Conservation (phyloP, 1,140 invertebrate genomes). For the Monochamus saltuarius region DNA sequence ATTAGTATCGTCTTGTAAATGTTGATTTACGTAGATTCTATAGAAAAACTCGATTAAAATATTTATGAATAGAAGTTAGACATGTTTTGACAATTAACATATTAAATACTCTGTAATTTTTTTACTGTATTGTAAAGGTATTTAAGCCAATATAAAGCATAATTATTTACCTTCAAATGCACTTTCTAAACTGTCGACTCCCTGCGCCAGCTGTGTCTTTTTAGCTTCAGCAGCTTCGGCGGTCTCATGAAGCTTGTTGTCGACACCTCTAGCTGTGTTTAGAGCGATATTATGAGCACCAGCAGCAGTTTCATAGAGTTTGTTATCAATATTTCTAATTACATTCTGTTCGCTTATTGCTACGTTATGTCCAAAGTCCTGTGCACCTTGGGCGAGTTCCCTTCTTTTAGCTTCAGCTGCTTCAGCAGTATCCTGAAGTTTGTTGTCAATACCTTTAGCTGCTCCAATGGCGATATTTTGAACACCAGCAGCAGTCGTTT, state of each 20-base stretch:
- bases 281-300: constrained; percentile 10
- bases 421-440: constrained; percentile 15
- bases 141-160: too few species aligned
- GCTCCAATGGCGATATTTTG: neutral
- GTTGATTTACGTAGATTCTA: too few species aligned
- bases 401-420: constrained; percentile 8
- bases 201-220: neutral
- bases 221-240: constrained; percentile 18
- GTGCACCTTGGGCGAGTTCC: constrained; percentile 10
- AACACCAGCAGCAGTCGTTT: neutral
- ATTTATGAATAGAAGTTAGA: too few species aligned
- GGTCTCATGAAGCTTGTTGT: constrained; percentile 22
- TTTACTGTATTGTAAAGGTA: too few species aligned
- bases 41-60: too few species aligned
- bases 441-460: neutral
- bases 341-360: constrained; percentile 17
- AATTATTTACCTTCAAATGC: neutral
- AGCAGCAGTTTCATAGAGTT: constrained; percentile 1
- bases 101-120: too few species aligned
- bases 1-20: too few species aligned
- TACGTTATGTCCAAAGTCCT: constrained; percentile 9
- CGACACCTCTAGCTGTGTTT: constrained; percentile 17
- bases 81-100: too few species aligned
- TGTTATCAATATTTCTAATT: constrained; percentile 4
- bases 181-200: constrained; percentile 3